phyloP scores from a whole-genome alignment of 1,140 invertebrate genomes.

The Euwallacea similis region DNA sequence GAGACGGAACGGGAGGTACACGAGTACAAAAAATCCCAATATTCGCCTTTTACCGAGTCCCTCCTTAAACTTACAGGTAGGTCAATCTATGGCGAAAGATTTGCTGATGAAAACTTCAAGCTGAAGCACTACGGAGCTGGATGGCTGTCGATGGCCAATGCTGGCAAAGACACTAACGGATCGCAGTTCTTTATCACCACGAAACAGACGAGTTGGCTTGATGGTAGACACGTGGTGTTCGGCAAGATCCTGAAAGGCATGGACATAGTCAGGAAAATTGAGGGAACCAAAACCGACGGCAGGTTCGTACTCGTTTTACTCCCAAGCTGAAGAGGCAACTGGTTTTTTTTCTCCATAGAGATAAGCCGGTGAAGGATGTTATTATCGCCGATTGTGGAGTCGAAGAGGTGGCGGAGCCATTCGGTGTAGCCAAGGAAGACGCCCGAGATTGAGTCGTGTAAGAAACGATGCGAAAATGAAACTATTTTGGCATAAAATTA shows the following conservation, averaged over 20 bases:
- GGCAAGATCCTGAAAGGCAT: conserved; percentile 92
- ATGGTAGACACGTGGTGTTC: conserved; percentile 96
- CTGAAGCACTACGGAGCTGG: conserved; percentile 95
- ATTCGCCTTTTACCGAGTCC: neutral
- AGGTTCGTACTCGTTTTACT: conserved; percentile 34
- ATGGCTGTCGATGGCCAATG: conserved; percentile 96
- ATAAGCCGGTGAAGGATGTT: conserved; percentile 79
- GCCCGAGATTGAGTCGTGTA: conserved; percentile 54
- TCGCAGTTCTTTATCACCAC: conserved; percentile 98
- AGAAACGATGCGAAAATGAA: neutral
- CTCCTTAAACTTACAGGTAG: conserved; percentile 60
- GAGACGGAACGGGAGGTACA: conserved; percentile 86
- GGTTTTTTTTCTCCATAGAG: conserved; percentile 53
- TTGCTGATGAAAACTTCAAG: conserved; percentile 97
- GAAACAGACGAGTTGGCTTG: conserved; percentile 90
- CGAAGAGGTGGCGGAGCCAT: conserved; percentile 72
- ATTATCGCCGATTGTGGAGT: conserved; percentile 74
- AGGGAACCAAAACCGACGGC: conserved; percentile 71
- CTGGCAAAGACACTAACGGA: conserved; percentile 95
- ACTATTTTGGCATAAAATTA: neutral
- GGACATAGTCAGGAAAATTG: conserved; percentile 87
- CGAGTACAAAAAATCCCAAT: neutral
- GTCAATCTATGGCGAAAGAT: conserved; percentile 92
- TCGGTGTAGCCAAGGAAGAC: conserved; percentile 79
- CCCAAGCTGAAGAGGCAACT: neutral